These are phyloP conservation scores for Microcebus ravelobensis DNA, from an alignment of 2,113 vertebrate species.

Conservation along the genomic window DNA sequence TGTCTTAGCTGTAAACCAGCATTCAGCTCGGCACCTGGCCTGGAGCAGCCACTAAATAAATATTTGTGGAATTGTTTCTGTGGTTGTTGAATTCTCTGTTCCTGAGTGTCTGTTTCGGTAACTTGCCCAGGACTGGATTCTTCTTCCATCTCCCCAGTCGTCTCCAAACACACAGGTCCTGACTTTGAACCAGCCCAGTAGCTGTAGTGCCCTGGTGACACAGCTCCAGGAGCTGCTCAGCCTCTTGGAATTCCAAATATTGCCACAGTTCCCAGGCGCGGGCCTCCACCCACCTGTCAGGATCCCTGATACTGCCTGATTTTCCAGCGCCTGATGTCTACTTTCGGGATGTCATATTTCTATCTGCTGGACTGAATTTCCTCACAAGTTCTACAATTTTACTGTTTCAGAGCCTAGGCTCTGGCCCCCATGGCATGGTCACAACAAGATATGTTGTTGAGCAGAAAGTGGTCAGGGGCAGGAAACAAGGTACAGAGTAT, in stretches of 20 bases:
- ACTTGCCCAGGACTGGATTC: slow-evolving; percentile 43
- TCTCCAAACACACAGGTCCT: background rate
- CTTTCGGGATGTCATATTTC: background rate
- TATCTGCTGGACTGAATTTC: background rate
- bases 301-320: background rate
- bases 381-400: background rate
- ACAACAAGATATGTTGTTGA: background rate
- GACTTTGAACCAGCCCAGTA: background rate
- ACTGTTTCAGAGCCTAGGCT: background rate
- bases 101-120: slow-evolving; percentile 34
- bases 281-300: background rate
- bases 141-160: background rate
- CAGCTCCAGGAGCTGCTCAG: background rate
- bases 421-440: background rate
- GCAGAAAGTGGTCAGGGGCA: background rate
- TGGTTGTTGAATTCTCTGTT: slow-evolving; percentile 28
- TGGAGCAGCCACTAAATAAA: slow-evolving; percentile 46
- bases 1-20: too few relatives aligned
- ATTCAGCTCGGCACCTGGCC: slow-evolving; percentile 36
- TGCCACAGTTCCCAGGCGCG: background rate
- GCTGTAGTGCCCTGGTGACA: background rate
- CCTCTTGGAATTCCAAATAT: background rate
- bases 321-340: background rate
- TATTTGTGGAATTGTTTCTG: slow-evolving; percentile 62
- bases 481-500: background rate